Percentiles rank a stretch among this genome's conserved stretches.
Conservation (phyloP, 2,797 vertebrate genomes). For the Kryptolebias ocellatus region DNA sequence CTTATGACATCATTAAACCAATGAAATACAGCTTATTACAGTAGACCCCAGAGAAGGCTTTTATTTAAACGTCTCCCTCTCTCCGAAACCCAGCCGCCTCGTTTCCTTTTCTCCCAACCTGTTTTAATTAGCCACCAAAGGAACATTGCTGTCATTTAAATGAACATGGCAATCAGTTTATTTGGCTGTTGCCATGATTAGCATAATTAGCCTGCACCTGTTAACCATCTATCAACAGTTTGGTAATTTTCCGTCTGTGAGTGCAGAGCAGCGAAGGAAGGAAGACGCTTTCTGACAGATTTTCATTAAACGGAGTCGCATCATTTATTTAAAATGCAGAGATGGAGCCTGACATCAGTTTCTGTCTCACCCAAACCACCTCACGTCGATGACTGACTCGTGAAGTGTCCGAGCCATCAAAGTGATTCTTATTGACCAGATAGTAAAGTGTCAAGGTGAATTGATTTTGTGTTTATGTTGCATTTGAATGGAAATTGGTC, state of each 20-base stretch:
- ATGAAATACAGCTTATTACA: slow-evolving; percentile 78
- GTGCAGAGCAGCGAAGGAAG: slow-evolving; percentile 45
- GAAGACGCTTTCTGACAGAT: slow-evolving; percentile 60
- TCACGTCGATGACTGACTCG: slow-evolving; percentile 21
- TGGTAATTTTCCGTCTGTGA: slow-evolving; percentile 73
- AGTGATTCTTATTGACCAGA: slow-evolving; percentile 34
- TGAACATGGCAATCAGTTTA: slow-evolving; percentile 83
- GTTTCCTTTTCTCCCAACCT: slow-evolving; percentile 57
- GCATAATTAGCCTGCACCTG: slow-evolving; percentile 81
- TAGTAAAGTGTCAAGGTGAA: slow-evolving; percentile 47
- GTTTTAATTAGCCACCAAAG: slow-evolving; percentile 81
- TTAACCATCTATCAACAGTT: slow-evolving; percentile 79
- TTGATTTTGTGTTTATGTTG: slow-evolving; percentile 22
- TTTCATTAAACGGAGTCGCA: slow-evolving; percentile 52
- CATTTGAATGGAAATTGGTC: slow-evolving; percentile 36
- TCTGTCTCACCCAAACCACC: slow-evolving; percentile 28
- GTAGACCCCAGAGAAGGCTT: slow-evolving; percentile 73
- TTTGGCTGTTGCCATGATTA: slow-evolving; percentile 80
- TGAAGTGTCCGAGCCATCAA: slow-evolving; percentile 20
- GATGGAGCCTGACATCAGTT: slow-evolving; percentile 17
- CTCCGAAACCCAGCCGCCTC: slow-evolving; percentile 59
- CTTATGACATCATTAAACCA: slow-evolving; percentile 81
- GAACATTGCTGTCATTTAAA: slow-evolving; percentile 81
- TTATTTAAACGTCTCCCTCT: slow-evolving; percentile 72
- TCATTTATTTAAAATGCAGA: slow-evolving; percentile 50